Conservation (phyloP, 2,797 vertebrate species). For the Mormyrops attenuatus region DNA sequence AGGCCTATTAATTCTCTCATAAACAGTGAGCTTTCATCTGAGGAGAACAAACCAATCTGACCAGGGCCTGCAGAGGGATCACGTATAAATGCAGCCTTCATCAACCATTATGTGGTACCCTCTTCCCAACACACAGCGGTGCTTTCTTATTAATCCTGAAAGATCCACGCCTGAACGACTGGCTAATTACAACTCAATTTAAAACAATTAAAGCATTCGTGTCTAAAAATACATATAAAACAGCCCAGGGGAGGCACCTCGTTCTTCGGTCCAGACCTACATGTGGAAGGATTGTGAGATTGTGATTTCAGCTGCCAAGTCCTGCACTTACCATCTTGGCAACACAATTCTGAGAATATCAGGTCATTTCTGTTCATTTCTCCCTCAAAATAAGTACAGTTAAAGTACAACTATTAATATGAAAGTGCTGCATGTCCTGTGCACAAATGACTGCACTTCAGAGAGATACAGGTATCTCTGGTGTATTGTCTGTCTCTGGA, state of each 20-base stretch:
- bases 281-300: background rate
- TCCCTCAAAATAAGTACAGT: background rate
- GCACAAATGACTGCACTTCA: background rate
- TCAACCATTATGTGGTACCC: background rate
- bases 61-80: background rate
- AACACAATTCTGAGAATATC: background rate
- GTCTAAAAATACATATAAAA: background rate
- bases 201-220: background rate
- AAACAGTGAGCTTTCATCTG: background rate
- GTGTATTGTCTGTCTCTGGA: background rate
- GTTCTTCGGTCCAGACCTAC: background rate
- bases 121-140: background rate
- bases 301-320: background rate
- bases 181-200: background rate
- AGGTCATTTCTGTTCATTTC: background rate
- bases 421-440: background rate
- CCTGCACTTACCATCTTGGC: background rate
- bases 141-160: background rate
- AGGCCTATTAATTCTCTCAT: slow-evolving; percentile 22
- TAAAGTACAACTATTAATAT: background rate
- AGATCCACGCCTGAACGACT: background rate
- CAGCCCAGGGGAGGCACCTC: background rate
- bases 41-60: background rate
- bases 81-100: background rate
- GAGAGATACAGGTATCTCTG: background rate